Evolutionary conservation across 1,140 invertebrate genomes (phyloP).

Genomic region (Antheraea pernyi): DNA sequence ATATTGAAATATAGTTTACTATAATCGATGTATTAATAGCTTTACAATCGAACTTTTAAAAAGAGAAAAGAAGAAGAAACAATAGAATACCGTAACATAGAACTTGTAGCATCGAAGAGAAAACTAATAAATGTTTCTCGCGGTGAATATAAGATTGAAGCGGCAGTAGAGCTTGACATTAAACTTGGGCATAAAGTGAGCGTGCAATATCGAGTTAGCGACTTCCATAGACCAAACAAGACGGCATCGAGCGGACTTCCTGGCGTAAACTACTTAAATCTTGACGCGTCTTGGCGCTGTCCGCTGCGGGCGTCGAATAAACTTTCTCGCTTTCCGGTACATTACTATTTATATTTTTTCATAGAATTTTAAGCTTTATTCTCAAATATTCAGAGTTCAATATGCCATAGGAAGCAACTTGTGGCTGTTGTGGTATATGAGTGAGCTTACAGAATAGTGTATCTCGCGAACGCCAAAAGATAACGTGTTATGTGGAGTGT

Average conservation of each 20-base stretch:
- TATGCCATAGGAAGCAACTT: background rate
- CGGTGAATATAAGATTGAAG: conserved; percentile 31
- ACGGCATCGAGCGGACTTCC: conserved; percentile 42
- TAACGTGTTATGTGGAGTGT: conserved; percentile 7
- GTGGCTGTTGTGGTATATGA: background rate
- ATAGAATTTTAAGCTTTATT: background rate
- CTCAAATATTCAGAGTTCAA: background rate
- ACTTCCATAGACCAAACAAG: conserved; percentile 46
- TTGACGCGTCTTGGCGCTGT: conserved; percentile 40
- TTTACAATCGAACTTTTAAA: background rate
- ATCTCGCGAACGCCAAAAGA: background rate
- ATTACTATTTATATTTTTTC: background rate
- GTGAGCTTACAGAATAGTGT: background rate
- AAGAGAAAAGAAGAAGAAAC: conserved; percentile 18
- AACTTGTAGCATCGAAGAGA: conserved; percentile 50
- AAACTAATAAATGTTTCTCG: conserved; percentile 54
- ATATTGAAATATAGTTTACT: too few species aligned
- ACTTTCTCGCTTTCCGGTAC: conserved; percentile 25
- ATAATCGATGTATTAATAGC: too few species aligned
- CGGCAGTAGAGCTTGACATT: conserved; percentile 46
- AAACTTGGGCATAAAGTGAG: conserved; percentile 65
- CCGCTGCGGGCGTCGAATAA: conserved; percentile 35
- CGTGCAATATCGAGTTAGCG: conserved; percentile 66
- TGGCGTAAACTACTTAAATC: conserved; percentile 70
- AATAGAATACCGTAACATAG: conserved; percentile 38